These are phyloP conservation scores for Leptopilina myrica DNA, from an alignment of 2,888 invertebrate genomes.

Conservation along the genomic window DNA sequence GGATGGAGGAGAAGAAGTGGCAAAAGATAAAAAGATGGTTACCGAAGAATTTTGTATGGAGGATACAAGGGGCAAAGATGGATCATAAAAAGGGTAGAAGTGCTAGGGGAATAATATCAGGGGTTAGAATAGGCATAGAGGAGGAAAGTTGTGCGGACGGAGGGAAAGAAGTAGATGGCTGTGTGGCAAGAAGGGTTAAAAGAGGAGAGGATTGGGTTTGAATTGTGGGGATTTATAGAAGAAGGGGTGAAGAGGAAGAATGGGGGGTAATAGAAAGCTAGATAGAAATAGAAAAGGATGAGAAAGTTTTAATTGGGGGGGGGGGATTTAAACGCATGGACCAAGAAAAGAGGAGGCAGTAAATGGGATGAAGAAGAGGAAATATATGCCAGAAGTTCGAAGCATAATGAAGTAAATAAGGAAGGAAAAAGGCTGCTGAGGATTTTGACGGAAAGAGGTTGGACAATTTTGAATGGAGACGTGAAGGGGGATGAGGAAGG, in stretches of 20 bases:
- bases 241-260: slow-evolving; percentile 5
- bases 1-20: not conserved
- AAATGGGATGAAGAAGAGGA: not conserved
- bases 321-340: slow-evolving; percentile 39
- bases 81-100: not conserved
- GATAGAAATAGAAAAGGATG: too few relatives aligned
- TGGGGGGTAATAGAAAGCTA: not conserved
- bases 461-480: slow-evolving; percentile 43
- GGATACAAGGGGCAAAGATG: not conserved
- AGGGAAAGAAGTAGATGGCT: not conserved
- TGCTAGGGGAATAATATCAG: not conserved
- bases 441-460: slow-evolving; percentile 29
- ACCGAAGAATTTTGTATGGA: not conserved
- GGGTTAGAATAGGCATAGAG: not conserved
- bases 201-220: slow-evolving; percentile 12
- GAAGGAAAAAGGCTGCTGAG: slow-evolving; percentile 32
- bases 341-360: not conserved
- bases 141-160: slow-evolving; percentile 30
- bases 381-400: slow-evolving; percentile 34
- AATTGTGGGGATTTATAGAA: slow-evolving; percentile 35
- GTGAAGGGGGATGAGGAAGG: slow-evolving; percentile 47
- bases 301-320: not conserved
- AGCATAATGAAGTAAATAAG: slow-evolving; percentile 40
- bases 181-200: not conserved
- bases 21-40: not conserved